Base-by-base conservation (phyloP, 2,888 invertebrate species). In the Halictus quadricinctus region DNA sequence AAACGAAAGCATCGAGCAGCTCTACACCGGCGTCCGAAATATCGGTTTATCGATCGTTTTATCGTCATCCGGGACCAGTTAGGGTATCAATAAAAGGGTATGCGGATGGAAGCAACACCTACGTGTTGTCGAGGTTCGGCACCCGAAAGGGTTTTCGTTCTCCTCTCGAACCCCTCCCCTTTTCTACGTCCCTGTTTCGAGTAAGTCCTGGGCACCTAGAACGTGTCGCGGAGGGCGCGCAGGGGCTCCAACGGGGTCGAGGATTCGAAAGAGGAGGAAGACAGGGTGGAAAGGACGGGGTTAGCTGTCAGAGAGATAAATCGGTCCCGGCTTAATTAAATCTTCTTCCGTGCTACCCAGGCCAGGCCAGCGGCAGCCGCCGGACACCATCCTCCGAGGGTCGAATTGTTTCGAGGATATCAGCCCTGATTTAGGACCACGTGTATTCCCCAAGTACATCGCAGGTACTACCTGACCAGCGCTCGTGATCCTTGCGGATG, bases 251-350 rank as follows among this genome's bases (percentile, higher is more conserved):
- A 21, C 90, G 91, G 88, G 92, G 88, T 90, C 79, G 90, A 90
- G 91, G 90, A 91, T 88, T 86, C 88, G 89, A 90, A 90, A 86
- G 90, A 88, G 89, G 83, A 89, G 88, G 84, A 87, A 89, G 85
- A 82, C 85, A 77, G 81, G 82, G 84, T 86, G 78, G 88, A 89
- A 91, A 92, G 92, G 91, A 90, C 90, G 91, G 91, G 91, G 91
- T 91, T 90, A 90, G 92, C 94, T 94, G 94, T 94, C 94, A 94
- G 94, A 90, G 94, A 94, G 94, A 94, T 94, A 94, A 94, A 94
- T 94, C 94, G 94, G 94, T 93, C 92, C 93, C 91, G 92, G 94
- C 94, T 94, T 94, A 94, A 94, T 94, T 94, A 94, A 94, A 94
- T 94, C 94, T 94, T 94, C 94, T 94, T 94, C 94, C 93, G 92